Evolutionary conservation across 2,797 vertebrate species (phyloP).

Genomic region (Coendou prehensilis): DNA sequence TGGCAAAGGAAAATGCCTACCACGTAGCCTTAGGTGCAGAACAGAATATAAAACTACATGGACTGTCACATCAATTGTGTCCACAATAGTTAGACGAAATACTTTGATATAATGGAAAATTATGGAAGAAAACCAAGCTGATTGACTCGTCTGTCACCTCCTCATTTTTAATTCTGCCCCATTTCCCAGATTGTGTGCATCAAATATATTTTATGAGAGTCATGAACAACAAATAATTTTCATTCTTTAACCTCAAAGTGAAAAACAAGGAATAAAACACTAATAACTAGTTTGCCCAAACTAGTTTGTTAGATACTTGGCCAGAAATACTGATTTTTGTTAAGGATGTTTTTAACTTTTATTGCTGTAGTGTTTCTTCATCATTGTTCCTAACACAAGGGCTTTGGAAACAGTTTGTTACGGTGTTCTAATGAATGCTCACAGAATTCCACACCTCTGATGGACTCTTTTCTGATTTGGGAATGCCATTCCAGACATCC

Average conservation of each 20-base stretch:
- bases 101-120: neutral
- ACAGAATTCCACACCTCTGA: conserved; percentile 82
- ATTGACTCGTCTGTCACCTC: neutral
- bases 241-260: neutral
- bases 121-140: neutral
- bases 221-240: neutral
- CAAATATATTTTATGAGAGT: conserved; percentile 33
- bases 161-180: conserved; percentile 7
- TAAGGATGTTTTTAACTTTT: conserved; percentile 13
- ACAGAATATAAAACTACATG: neutral
- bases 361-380: neutral
- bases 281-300: conserved; percentile 20
- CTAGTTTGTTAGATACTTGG: neutral
- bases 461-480: conserved; percentile 70
- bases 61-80: neutral
- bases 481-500: conserved; percentile 88
- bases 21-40: neutral
- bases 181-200: neutral
- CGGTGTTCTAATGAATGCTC: neutral
- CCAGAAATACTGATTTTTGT: neutral
- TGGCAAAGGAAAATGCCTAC: neutral
- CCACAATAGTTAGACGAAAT: neutral
- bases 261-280: conserved; percentile 35
- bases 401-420: conserved; percentile 20
- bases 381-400: neutral